A percentile compares a stretch with the other conserved stretches of the same genome.
These are phyloP conservation scores for Orchesellides sinensis DNA, from an alignment of 2,888 invertebrate species.

Conservation along the genomic window DNA sequence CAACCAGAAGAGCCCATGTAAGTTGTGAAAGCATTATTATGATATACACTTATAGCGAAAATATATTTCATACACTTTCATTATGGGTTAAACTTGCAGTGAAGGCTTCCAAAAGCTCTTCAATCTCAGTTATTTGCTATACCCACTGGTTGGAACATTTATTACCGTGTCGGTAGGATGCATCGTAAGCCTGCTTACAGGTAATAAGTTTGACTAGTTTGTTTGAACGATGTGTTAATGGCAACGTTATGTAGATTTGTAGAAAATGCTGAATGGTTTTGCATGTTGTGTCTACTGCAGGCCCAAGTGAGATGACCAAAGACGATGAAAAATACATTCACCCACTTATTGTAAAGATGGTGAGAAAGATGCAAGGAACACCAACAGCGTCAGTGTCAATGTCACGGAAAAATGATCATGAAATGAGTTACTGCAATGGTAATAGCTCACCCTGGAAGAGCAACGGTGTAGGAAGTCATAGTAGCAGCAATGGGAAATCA, in stretches of 20 bases:
- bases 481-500: background rate
- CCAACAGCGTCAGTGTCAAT: background rate
- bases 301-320: constrained; percentile 68
- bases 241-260: too few relatives aligned
- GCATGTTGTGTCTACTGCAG: constrained; percentile 48
- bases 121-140: constrained; percentile 60
- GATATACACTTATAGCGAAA: too few relatives aligned
- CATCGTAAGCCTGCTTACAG: constrained; percentile 64
- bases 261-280: background rate
- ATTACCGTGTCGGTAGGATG: constrained; percentile 60
- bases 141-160: constrained; percentile 67
- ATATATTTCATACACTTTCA: background rate
- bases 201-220: constrained; percentile 27
- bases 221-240: background rate
- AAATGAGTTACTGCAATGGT: constrained; percentile 41
- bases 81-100: background rate
- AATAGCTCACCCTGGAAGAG: constrained; percentile 27
- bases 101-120: constrained; percentile 37
- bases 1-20: constrained; percentile 15
- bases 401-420: constrained; percentile 40
- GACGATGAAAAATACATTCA: constrained; percentile 72
- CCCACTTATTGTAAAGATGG: constrained; percentile 67
- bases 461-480: background rate
- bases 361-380: constrained; percentile 26
- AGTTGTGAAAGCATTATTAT: background rate